Base-by-base conservation (phyloP, 2,888 invertebrate genomes). In the Tachina lurida region DNA sequence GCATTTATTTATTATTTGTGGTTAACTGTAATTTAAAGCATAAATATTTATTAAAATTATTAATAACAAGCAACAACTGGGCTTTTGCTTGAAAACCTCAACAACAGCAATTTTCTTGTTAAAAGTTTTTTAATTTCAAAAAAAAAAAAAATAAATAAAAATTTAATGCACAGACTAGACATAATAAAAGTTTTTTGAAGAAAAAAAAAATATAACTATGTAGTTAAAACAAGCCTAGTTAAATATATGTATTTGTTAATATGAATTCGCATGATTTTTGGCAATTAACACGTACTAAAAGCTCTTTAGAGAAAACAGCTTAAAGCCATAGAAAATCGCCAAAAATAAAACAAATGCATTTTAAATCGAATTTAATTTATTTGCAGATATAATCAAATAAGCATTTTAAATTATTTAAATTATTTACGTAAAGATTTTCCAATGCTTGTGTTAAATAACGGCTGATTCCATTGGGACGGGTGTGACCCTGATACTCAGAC, bases 271-370 rank as follows among this genome's bases (percentile, higher is more conserved):
- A 89, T 89, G 89, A 88, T 88, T 87, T 87, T 84, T 73, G 87
- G 85, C 87, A 89, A 88, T 89, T 89, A 89, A 89, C 89, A 89
- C 88, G 84, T 87, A 87, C 85, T 88, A 77, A 86, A 86, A 82
- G 58, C 47, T 56, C 52, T 7, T 47, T 58, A n/a, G 22, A n/a
- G 22, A 65, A 77, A 49, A 68, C 63, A 39, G 62, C 75, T 75
- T 76, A 31, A 54, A 65, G 67, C 45, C 67, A 80, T 74, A 58
- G 74, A 80, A 65, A 52, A n/a, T 15, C 15, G 10, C 17, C 52
- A 10, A 41, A 60, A 68, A 62, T 15, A 52, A 67, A 31, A 31
- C 31, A 67, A 79, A 75, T 54, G 74, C 79, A 84, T 62, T 78
- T 78, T 68, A 43, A 79, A 79, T 70, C 70, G 58, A 79, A 76